Base-by-base conservation (phyloP, 2,797 vertebrate species). In the Poecilia picta region DNA sequence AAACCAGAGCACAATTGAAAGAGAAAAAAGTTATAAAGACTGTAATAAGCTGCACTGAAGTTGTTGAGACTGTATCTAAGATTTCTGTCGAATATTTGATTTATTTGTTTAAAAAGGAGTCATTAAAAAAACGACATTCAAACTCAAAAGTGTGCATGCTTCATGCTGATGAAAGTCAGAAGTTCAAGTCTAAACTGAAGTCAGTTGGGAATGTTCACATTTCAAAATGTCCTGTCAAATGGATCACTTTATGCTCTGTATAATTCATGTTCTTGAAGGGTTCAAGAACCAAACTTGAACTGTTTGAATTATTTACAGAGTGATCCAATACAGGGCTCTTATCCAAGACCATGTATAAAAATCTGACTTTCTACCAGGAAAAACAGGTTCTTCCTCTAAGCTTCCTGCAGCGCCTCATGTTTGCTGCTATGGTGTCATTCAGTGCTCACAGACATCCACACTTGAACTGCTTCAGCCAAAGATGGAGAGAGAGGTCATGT, bases 241-340 rank as follows among this genome's bases (percentile, higher is more conserved):
- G 45, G 55, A 11, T 51, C 45, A 25, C 28, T 59, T 73, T 70
- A 13, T 43, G 23, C 5, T 62, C 36, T 45, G 33, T 64, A 46
- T 15, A 75, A 49, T 2, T 4, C 15, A 3, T 36, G 43, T 15
- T 28, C 31, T 68, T 39, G 18, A 49, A 43, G 20, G 45, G 78
- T 81, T 89, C 66, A 79, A 51, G 45, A 81, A 62, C 74, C 75
- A 78, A 49, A 79, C 81, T 84, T 81, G 66, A 87, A 82, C 78
- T 33, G 75, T 75, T 71, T 87, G 49, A 89, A 90, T 89, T 64
- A 83, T 85, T 77, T 79, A 86, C 53, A 0, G 49, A 23, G 41
- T 39, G 8, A 68, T 68, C 36, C 36, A 41, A 41, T 13, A 68
- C 76, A 31, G 28, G 43, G 79, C 59, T 85, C 25, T 70, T 57